Evolutionary conservation across 1,140 invertebrate genomes (phyloP).

Genomic region (Drosophila kikkawai): DNA sequence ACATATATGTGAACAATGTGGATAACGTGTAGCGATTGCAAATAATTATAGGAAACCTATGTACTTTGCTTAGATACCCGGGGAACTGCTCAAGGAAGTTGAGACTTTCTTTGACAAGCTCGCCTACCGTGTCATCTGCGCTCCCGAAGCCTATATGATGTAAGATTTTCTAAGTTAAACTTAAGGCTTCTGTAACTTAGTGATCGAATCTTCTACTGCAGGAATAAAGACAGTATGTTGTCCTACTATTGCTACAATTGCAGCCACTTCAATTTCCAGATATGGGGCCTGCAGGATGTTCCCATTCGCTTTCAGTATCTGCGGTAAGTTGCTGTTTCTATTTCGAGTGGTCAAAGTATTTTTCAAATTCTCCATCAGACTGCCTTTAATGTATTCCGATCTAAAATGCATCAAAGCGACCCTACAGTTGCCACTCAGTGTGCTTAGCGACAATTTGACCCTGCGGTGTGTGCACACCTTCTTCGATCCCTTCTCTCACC

Average conservation of each 20-base stretch:
- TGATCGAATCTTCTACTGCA: neutral
- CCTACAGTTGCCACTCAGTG: conserved; percentile 58
- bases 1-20: neutral
- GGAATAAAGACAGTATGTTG: conserved; percentile 33
- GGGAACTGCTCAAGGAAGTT: conserved; percentile 43
- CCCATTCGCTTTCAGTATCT: conserved; percentile 59
- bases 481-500: conserved; percentile 67
- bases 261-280: conserved; percentile 51
- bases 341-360: too few species aligned
- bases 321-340: conserved; percentile 40
- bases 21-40: neutral
- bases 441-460: conserved; percentile 64
- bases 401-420: conserved; percentile 37
- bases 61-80: conserved; percentile 27
- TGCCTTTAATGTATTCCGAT: conserved; percentile 54
- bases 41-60: neutral
- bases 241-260: conserved; percentile 57
- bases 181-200: neutral
- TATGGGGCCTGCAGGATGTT: conserved; percentile 72
- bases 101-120: conserved; percentile 60
- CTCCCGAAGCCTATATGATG: conserved; percentile 61
- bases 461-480: conserved; percentile 62
- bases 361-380: conserved; percentile 19
- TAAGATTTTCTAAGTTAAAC: conserved; percentile 22
- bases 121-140: conserved; percentile 62